Evolutionary conservation across 1,140 invertebrate species (phyloP), one percentile per base, ranked within the genome.

Genomic region (Rhopalosiphum padi): DNA sequence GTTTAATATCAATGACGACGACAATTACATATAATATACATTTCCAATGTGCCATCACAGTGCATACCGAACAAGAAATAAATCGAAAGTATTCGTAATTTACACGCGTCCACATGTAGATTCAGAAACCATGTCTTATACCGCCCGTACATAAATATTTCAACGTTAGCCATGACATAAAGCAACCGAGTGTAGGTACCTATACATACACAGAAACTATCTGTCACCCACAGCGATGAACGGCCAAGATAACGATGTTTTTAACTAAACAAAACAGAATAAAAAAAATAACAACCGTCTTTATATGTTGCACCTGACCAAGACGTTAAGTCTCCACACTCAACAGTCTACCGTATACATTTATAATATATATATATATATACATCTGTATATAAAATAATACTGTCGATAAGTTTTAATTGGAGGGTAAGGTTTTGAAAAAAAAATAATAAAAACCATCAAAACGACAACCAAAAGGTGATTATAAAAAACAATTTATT

Each of bases 401-500:
- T 41, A n/a, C 21, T 30, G 41, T 90, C 89, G 89, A 90, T 90
- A 90, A 55, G 89, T 43, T 90, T 60, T 90, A 90, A 60, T 60
- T 90, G 89, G 53, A 68, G 30, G 68, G 35, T 82, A 83, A 68
- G 25, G 30, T 43, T 43, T 43, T 23, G 0, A 22, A 35, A 83
- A 51, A 77, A 91, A 25, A 91, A 77, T 22, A 77, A 51, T n/a
- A 68, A 68, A 77, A 77, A n/a, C 60, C n/a, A 82, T 48, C 41
- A 35, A 43, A 25, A 82, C 30, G n/a, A 68, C 35, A 83, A 48
- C 90, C 30, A 37, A 82, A 92, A 93, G n/a, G 82, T 41, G 48
- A 93, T 77, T 43, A 48, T 90, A 43, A 55, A 85, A 93, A 93
- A 93, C 48, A 43, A 93, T 85, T 83, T 82, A 92, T 83, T 86